Conservation (phyloP, 1,140 invertebrate genomes). For the Conus ventricosus region DNA sequence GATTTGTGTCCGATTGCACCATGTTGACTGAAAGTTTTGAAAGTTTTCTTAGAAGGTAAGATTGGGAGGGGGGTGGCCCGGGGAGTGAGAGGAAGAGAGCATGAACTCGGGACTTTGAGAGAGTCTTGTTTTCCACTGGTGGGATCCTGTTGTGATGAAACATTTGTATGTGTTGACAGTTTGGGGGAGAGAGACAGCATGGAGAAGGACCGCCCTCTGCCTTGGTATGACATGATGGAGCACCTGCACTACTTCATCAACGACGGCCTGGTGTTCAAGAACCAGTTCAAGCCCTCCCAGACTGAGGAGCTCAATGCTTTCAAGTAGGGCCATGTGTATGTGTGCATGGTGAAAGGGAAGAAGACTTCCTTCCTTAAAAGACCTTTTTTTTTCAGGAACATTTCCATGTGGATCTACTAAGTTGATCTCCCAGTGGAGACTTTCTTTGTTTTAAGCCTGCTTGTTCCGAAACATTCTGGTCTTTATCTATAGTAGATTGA, state of each 20-base stretch:
- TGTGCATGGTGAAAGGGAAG: too few species aligned
- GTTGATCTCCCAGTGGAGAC: not conserved
- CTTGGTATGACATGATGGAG: conserved; percentile 36
- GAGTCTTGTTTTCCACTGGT: too few species aligned
- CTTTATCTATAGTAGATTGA: too few species aligned
- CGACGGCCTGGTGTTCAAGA: conserved; percentile 40
- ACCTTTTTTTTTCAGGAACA: too few species aligned
- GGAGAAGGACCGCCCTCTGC: conserved; percentile 43
- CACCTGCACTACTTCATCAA: conserved; percentile 48
- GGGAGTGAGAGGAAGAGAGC: too few species aligned
- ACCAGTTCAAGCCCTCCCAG: conserved; percentile 32
- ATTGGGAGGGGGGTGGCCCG: too few species aligned
- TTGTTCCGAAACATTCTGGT: too few species aligned
- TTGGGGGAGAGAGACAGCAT: conserved; percentile 38
- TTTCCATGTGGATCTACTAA: not conserved
- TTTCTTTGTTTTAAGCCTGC: not conserved
- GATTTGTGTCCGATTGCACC: too few species aligned
- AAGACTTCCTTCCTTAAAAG: not conserved
- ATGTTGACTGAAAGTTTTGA: too few species aligned
- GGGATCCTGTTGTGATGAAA: too few species aligned
- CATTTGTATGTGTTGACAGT: not conserved
- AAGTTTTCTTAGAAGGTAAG: too few species aligned
- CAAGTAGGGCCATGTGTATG: conserved; percentile 28
- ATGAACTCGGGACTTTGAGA: too few species aligned
- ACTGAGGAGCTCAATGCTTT: conserved; percentile 37